phyloP scores from a whole-genome alignment of 2,113 vertebrate genomes.

The Cyanoramphus novaezelandiae region DNA sequence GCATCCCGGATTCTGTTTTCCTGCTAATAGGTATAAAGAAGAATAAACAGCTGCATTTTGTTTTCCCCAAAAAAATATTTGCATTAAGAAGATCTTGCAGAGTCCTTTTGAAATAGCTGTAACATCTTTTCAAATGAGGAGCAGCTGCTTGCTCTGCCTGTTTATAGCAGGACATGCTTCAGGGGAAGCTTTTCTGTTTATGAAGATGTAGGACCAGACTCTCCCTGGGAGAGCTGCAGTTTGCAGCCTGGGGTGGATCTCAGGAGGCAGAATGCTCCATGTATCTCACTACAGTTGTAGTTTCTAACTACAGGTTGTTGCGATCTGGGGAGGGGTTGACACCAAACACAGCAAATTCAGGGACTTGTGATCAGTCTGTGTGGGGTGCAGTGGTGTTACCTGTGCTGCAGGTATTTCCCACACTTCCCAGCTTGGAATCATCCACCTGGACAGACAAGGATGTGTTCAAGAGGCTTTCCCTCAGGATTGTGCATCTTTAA shows the following conservation, averaged over 20 bases:
- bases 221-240: background rate
- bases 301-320: background rate
- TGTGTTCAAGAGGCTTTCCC: background rate
- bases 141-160: conserved; percentile 68
- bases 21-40: conserved; percentile 64
- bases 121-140: conserved; percentile 54
- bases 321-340: accelerated
- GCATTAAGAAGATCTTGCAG: conserved; percentile 58
- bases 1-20: conserved; percentile 30
- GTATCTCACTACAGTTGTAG: background rate
- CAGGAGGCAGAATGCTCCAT: background rate
- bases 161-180: conserved; percentile 51
- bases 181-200: background rate
- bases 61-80: conserved; percentile 52
- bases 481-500: background rate
- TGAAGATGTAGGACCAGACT: background rate
- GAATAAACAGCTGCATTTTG: conserved; percentile 70
- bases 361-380: background rate
- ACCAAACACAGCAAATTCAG: background rate
- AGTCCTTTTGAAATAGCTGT: conserved; percentile 30
- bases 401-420: background rate
- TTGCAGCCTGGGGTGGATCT: background rate
- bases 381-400: accelerated
- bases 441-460: background rate
- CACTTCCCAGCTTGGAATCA: background rate